Percentiles rank a stretch among this genome's conserved stretches.
Evolutionary conservation across 1,140 invertebrate genomes (phyloP).

Genomic region (Drosophila sulfurigaster): DNA sequence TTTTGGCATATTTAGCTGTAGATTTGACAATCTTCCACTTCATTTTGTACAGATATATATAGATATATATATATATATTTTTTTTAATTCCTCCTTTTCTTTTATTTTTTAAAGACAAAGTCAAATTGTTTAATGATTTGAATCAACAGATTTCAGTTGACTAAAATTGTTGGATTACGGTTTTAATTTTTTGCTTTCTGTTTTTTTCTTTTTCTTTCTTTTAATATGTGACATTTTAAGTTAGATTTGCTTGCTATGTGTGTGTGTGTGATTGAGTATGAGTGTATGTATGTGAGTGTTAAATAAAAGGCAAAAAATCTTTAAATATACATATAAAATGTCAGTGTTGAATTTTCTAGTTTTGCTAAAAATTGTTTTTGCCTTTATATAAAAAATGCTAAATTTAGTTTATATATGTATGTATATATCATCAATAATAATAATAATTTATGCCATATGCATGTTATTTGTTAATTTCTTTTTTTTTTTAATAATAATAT

Average conservation of each 20-base stretch:
- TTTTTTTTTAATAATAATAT: slow-evolving; percentile 10
- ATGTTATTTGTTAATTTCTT: slow-evolving; percentile 34
- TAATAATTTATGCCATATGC: slow-evolving; percentile 39
- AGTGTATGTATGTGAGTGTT: slow-evolving; percentile 23
- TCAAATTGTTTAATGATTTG: slow-evolving; percentile 61
- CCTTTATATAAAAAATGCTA: slow-evolving; percentile 52
- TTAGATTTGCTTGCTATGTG: slow-evolving; percentile 46
- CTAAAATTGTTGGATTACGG: slow-evolving; percentile 48
- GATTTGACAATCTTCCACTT: slow-evolving; percentile 69
- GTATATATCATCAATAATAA: slow-evolving; percentile 48
- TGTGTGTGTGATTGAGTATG: slow-evolving; percentile 17
- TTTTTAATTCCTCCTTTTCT: slow-evolving; percentile 30
- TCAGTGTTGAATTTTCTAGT: slow-evolving; percentile 53
- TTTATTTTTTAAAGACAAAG: slow-evolving; percentile 49
- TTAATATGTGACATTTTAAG: slow-evolving; percentile 21
- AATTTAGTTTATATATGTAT: slow-evolving; percentile 43
- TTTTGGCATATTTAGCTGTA: slow-evolving; percentile 84
- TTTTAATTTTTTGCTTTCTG: slow-evolving; percentile 19
- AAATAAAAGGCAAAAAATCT: slow-evolving; percentile 37
- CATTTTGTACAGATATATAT: slow-evolving; percentile 66
- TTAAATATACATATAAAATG: slow-evolving; percentile 33
- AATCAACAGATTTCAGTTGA: slow-evolving; percentile 59
- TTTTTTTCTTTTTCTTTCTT: slow-evolving; percentile 30
- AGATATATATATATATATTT: neutral
- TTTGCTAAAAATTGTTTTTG: slow-evolving; percentile 51